Conservation (phyloP, 2,113 vertebrate species). For the Nycticebus coucang region DNA sequence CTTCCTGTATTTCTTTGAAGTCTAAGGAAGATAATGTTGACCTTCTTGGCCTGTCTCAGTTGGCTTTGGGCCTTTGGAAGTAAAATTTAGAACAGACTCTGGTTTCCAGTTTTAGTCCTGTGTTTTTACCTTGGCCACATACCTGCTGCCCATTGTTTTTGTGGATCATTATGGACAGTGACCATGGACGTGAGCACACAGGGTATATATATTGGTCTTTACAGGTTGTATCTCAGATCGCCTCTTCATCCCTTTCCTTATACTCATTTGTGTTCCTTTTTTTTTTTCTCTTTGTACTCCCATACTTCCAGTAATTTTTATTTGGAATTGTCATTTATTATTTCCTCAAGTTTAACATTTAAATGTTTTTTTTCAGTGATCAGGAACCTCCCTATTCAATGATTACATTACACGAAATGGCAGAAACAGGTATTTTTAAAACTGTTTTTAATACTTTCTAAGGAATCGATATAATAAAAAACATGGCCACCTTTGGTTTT, state of each 20-base stretch:
- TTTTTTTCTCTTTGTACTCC: background rate
- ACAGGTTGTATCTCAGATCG: background rate
- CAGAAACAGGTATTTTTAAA: slow-evolving; percentile 94
- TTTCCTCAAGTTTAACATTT: slow-evolving; percentile 77
- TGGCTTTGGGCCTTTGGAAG: background rate
- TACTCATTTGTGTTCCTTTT: slow-evolving; percentile 8
- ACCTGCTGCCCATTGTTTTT: background rate
- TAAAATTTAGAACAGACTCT: background rate
- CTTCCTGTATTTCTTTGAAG: background rate
- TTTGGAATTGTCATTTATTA: slow-evolving; percentile 60
- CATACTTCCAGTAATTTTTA: slow-evolving; percentile 1
- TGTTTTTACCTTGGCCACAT: background rate
- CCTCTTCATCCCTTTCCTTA: slow-evolving; percentile 9
- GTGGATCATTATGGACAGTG: background rate
- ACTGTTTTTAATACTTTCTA: slow-evolving; percentile 63
- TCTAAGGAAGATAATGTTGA: background rate
- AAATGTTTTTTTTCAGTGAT: slow-evolving; percentile 92
- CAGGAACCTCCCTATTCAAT: slow-evolving; percentile 99
- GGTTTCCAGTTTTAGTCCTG: background rate
- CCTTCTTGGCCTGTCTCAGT: background rate
- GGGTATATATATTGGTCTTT: slow-evolving; percentile 22
- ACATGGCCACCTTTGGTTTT: background rate
- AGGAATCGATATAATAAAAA: slow-evolving; percentile 49
- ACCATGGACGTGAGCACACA: background rate
- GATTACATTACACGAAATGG: slow-evolving; percentile 99